phyloP scores from a whole-genome alignment of 2,888 invertebrate genomes.

The Rhamnusium bicolor region DNA sequence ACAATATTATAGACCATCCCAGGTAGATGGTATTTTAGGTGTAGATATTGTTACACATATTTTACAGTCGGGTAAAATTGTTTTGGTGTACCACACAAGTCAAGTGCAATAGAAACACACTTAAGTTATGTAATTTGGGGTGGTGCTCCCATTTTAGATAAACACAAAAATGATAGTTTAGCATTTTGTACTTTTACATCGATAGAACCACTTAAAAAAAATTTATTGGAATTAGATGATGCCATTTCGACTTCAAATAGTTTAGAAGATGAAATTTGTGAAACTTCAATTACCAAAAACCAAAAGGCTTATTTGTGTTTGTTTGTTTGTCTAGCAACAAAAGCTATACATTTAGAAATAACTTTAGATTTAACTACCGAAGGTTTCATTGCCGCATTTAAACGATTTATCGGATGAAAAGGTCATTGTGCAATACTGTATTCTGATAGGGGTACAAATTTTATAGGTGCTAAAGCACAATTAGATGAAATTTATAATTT shows the following conservation, averaged over 20 bases:
- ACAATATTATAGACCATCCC: not conserved
- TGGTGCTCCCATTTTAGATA: no score
- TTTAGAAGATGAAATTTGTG: slow-evolving; percentile 7
- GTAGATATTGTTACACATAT: not conserved
- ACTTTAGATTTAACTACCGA: no score
- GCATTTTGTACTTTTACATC: not conserved
- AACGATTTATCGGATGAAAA: no score
- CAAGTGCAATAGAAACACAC: not conserved
- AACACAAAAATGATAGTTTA: not conserved
- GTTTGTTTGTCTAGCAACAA: no score
- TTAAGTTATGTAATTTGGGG: slow-evolving; percentile 4
- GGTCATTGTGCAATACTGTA: no score
- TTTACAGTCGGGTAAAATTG: not conserved
- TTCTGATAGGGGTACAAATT: no score
- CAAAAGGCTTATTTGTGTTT: no score
- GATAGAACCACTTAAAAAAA: slow-evolving; percentile 6
- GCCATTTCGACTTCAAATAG: not conserved
- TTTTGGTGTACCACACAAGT: not conserved
- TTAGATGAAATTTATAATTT: no score
- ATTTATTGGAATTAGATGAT: slow-evolving; percentile 15
- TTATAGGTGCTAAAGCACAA: no score
- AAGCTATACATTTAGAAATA: no score
- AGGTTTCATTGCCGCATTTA: no score
- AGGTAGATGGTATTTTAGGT: not conserved
- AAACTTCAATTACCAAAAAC: not conserved